These are phyloP conservation scores for Dipus sagitta DNA, from an alignment of 2,797 vertebrate genomes.

Conservation along the genomic window DNA sequence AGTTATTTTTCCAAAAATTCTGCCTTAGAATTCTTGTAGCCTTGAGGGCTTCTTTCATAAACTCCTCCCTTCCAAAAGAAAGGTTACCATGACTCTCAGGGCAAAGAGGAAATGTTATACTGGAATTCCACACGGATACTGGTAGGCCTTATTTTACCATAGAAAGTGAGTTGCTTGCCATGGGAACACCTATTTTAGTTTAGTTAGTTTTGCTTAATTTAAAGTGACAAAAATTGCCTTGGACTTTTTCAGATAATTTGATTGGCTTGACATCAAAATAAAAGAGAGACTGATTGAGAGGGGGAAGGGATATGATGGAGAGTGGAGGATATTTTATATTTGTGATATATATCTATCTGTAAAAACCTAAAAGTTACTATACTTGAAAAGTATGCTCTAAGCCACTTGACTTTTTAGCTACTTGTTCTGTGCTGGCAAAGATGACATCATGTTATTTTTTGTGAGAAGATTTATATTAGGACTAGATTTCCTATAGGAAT, in stretches of 20 bases:
- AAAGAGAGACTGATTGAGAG: too few relatives aligned
- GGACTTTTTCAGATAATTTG: not conserved
- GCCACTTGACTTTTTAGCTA: not conserved
- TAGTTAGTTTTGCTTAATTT: not conserved
- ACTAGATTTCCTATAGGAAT: not conserved
- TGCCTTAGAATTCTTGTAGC: not conserved
- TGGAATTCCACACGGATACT: too few relatives aligned
- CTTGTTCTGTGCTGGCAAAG: not conserved
- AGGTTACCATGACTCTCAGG: not conserved
- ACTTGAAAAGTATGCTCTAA: not conserved
- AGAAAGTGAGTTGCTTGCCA: not conserved
- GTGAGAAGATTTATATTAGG: not conserved
- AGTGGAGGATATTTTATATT: not conserved
- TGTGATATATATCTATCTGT: not conserved
- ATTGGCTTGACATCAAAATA: not conserved
- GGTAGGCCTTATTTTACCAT: not conserved
- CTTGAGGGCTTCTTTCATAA: not conserved
- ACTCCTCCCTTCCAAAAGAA: not conserved
- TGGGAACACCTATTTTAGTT: not conserved
- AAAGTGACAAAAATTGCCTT: conserved; percentile 3
- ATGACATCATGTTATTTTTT: not conserved
- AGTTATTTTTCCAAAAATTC: not conserved
- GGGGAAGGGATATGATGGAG: too few relatives aligned
- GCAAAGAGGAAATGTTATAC: not conserved
- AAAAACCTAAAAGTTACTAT: not conserved